These are phyloP conservation scores for Lepidochrysops patricia DNA, from an alignment of 2,888 invertebrate genomes.

Conservation along the genomic window DNA sequence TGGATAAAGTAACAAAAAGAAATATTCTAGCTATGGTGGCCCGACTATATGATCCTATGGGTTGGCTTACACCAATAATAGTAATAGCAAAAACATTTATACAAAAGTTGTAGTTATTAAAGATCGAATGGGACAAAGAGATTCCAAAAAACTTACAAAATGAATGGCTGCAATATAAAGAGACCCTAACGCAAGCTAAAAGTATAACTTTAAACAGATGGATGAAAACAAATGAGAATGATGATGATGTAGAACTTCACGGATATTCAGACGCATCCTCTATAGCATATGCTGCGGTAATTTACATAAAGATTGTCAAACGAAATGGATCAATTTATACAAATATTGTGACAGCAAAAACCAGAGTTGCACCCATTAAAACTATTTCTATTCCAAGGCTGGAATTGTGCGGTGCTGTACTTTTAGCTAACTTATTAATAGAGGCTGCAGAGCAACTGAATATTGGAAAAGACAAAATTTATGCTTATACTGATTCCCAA, in stretches of 20 bases:
- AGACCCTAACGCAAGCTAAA: neutral
- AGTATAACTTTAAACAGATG: neutral
- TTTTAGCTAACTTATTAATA: constrained; percentile 15
- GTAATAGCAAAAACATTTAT: neutral
- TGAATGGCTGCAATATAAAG: neutral
- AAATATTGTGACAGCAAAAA: constrained; percentile 10
- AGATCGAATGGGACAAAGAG: constrained; percentile 23
- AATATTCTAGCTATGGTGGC: constrained; percentile 20
- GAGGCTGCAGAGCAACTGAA: constrained; percentile 8
- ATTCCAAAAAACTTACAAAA: neutral
- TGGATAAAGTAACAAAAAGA: constrained; percentile 16
- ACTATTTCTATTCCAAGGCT: constrained; percentile 10
- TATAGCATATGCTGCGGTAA: constrained; percentile 23
- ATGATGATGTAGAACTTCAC: constrained; percentile 20
- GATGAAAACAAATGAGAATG: constrained; percentile 4
- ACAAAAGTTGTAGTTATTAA: constrained; percentile 17
- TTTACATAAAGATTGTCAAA: constrained; percentile 18
- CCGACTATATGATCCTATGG: constrained; percentile 20
- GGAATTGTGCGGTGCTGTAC: constrained; percentile 14
- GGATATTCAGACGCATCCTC: constrained; percentile 24
- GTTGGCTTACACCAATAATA: neutral
- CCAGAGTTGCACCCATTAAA: constrained; percentile 9
- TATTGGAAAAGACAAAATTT: constrained; percentile 5
- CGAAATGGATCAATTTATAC: neutral
- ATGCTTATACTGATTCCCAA: constrained; percentile 20